phyloP scores from a whole-genome alignment of 2,797 vertebrate genomes.

The Phrynocephalus guinanensis region DNA sequence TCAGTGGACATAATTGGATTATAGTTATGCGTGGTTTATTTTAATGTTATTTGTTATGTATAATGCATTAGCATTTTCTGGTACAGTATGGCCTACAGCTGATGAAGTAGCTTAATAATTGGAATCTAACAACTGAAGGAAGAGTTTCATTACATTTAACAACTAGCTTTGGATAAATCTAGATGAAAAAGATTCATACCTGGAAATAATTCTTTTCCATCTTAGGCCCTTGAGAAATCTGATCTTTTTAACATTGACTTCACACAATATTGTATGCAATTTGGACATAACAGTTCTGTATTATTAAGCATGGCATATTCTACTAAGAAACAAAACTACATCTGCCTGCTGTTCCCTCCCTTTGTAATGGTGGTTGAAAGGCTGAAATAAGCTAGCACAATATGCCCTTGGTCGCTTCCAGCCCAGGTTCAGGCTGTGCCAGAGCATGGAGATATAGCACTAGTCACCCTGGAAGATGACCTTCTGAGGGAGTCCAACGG shows the following conservation, averaged over 20 bases:
- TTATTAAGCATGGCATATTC: background rate
- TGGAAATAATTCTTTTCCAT: background rate
- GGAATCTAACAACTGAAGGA: background rate
- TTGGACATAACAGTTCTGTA: background rate
- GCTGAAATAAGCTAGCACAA: background rate
- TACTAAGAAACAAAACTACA: background rate
- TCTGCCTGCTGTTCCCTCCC: too few species aligned
- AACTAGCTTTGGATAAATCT: slow-evolving; percentile 12
- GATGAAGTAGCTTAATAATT: slow-evolving; percentile 5
- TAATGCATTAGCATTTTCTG: background rate
- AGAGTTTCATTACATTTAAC: background rate
- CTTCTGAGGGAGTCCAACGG: too few species aligned
- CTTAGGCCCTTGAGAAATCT: background rate
- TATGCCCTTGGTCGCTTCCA: too few species aligned
- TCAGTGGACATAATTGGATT: background rate
- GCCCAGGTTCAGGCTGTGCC: too few species aligned
- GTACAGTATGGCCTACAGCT: background rate
- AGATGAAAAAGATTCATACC: background rate
- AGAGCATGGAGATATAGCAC: too few species aligned
- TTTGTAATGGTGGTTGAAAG: too few species aligned
- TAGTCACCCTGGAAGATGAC: too few species aligned
- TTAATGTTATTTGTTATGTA: background rate
- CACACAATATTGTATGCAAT: background rate
- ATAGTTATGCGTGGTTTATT: background rate
- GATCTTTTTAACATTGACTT: background rate